Base-by-base conservation (phyloP, 2,888 invertebrate species). In the Psococerastis gibbosa region DNA sequence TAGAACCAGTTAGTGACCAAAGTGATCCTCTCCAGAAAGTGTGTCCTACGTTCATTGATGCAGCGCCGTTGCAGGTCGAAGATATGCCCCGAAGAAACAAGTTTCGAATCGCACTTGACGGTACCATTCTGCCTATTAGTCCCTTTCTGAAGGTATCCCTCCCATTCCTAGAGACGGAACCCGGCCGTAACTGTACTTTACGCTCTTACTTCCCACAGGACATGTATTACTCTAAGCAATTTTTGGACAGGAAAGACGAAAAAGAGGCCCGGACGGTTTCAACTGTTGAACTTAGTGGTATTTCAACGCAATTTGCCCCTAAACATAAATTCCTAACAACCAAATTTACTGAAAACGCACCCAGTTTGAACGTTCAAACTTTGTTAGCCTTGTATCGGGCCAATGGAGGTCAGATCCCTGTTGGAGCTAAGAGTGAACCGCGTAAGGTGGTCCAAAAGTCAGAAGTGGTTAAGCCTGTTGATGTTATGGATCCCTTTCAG, bases 151-250 rank as follows among this genome's bases (percentile, higher is more conserved):
- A 76, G 51, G 53, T 54, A 46, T 41, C 81, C 0, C 69, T 88
- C 44, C 95, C 97, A 0, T 89, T 79, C 63, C 61, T 92, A 49
- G 89, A 89, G 63, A 83, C 88, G 0, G 85, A 87, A 56, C 67
- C 66, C 9, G 91, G 89, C 0, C 70, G 77, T 34, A 75, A 75
- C 51, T 88, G 87, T 54, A 64, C 69, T 23, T 61, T 87, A 42
- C 69, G 85, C 15, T 65, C 63, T 41, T 82, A 74, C 56, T 84
- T 85, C 50, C 77, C 81, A 0, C 63, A 69, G 15, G 75, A 80
- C 51, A 67, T 83, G 4, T 85, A 74, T 56, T 77, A 73, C 61
- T 83, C 84, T 2, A 61, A 64, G 31, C 71, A 73, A 49, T 71
- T 75, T 56, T 57, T 62, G 1, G 64, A 63, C 42, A 27, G 8